Evolutionary conservation across 1,140 invertebrate genomes (phyloP).

Genomic region (Zeugodacus cucurbitae): DNA sequence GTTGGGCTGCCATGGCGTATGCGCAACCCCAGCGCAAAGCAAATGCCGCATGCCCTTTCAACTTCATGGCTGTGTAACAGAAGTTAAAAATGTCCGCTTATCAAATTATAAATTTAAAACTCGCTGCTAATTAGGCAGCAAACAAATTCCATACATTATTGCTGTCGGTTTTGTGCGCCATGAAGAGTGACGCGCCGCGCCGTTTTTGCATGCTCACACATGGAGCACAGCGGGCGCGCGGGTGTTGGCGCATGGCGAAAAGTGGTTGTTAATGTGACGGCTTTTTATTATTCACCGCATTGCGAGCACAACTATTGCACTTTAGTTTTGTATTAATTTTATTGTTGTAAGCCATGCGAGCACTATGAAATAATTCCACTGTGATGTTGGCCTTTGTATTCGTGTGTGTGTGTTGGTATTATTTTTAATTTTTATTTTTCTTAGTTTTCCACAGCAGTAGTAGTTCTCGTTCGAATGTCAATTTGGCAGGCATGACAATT

Average conservation of each 20-base stretch:
- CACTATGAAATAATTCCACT: neutral
- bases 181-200: neutral
- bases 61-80: neutral
- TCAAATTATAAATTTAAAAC: conserved; percentile 64
- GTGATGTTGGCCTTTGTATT: neutral
- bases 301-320: neutral
- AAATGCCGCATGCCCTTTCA: neutral
- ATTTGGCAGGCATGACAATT: conserved; percentile 34
- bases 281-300: conserved; percentile 29
- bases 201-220: neutral
- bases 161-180: conserved; percentile 37
- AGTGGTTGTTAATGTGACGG: conserved; percentile 26
- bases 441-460: neutral
- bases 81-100: conserved; percentile 65
- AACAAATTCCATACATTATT: conserved; percentile 52
- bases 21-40: neutral
- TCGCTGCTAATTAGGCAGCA: conserved; percentile 63
- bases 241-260: neutral
- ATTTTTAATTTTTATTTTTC: neutral
- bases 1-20: neutral
- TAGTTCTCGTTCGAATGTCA: conserved; percentile 29
- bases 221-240: neutral
- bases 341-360: neutral
- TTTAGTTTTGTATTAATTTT: conserved; percentile 22
- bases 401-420: neutral